These are phyloP conservation scores for Macrobrachium nipponense DNA, from an alignment of 1,140 invertebrate genomes.

Conservation along the genomic window DNA sequence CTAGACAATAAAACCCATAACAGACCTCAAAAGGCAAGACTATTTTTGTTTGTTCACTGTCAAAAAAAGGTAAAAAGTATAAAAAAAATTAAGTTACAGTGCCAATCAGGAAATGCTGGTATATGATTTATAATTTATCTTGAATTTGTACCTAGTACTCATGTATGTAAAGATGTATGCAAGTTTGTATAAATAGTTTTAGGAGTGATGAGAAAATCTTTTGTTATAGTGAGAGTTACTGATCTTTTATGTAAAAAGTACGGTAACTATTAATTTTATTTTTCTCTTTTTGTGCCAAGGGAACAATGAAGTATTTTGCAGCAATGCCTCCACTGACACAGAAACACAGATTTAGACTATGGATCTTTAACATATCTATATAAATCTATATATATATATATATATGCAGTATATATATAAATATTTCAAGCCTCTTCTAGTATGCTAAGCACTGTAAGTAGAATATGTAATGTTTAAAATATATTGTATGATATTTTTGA, in stretches of 20 bases:
- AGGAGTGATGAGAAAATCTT: slow-evolving; percentile 21
- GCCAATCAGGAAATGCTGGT: slow-evolving; percentile 50
- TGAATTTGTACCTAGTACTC: slow-evolving; percentile 46
- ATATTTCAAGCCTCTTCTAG: neutral
- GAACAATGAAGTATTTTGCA: slow-evolving; percentile 35
- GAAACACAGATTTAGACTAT: slow-evolving; percentile 22
- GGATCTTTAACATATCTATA: slow-evolving; percentile 3
- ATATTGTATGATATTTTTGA: slow-evolving; percentile 1
- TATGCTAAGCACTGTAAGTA: neutral
- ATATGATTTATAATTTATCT: slow-evolving; percentile 52
- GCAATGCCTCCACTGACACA: slow-evolving; percentile 27
- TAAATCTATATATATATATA: neutral
- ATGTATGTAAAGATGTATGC: slow-evolving; percentile 53
- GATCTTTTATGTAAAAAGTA: too few species aligned
- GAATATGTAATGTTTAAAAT: too few species aligned
- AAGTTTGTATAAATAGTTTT: slow-evolving; percentile 42
- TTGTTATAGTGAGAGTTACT: too few species aligned
- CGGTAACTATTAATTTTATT: slow-evolving; percentile 22
- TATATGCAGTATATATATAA: too few species aligned
- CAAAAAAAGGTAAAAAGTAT: neutral
- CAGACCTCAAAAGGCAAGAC: too few species aligned
- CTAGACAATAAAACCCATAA: too few species aligned
- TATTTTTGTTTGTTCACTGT: too few species aligned
- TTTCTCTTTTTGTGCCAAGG: slow-evolving; percentile 53
- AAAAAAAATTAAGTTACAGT: slow-evolving; percentile 39